Percentiles rank a stretch among this genome's conserved stretches.
These are phyloP conservation scores for Larimichthys polyactis DNA, from an alignment of 2,113 vertebrate species.

Conservation along the genomic window DNA sequence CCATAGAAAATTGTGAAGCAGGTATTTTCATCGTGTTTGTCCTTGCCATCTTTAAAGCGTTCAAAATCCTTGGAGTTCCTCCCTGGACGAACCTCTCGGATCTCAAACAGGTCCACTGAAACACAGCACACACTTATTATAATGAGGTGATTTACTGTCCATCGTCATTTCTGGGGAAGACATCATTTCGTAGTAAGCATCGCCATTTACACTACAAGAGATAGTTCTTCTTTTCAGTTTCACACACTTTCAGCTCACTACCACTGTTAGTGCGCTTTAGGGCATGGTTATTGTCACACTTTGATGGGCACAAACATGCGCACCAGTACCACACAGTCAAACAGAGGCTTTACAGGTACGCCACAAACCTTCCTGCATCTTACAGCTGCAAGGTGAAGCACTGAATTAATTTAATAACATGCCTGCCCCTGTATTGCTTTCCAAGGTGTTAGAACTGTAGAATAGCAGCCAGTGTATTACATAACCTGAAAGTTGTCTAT, in stretches of 20 bases:
- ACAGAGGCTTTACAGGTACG: neutral
- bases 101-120: constrained; percentile 95
- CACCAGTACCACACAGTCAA: neutral
- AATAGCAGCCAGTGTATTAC: neutral
- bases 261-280: neutral
- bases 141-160: neutral
- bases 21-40: constrained; percentile 87
- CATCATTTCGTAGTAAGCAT: neutral
- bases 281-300: neutral
- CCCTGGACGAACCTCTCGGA: constrained; percentile 93
- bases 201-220: neutral
- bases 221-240: neutral
- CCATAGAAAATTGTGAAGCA: constrained; percentile 96
- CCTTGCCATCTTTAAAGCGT: constrained; percentile 88
- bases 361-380: neutral
- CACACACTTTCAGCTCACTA: neutral
- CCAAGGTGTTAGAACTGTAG: neutral
- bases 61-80: constrained; percentile 97
- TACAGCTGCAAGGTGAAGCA: neutral
- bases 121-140: constrained; percentile 33
- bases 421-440: neutral
- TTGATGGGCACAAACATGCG: neutral
- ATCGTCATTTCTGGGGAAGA: neutral
- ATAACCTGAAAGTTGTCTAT: neutral
- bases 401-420: neutral